These are phyloP conservation scores for Rafetus swinhoei DNA, from an alignment of 2,113 vertebrate species.

Conservation along the genomic window DNA sequence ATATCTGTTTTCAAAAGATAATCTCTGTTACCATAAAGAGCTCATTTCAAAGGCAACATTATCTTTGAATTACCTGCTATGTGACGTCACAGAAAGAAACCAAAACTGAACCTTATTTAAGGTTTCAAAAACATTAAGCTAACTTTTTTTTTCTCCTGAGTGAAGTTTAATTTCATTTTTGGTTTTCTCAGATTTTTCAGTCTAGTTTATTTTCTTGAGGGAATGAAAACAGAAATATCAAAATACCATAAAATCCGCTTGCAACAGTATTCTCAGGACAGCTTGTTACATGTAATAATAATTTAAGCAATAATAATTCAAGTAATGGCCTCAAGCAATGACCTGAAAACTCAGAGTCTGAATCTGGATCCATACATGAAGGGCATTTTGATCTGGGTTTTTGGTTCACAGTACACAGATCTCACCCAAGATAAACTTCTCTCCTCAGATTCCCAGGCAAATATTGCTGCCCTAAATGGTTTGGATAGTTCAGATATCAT, in stretches of 20 bases:
- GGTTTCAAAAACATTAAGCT: background rate
- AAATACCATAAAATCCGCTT: background rate
- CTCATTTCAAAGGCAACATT: background rate
- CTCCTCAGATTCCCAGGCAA: background rate
- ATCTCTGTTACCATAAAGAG: slow-evolving; percentile 34
- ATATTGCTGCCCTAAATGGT: background rate
- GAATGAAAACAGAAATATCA: background rate
- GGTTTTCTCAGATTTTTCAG: background rate
- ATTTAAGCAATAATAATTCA: background rate
- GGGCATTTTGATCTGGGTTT: background rate
- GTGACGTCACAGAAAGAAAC: slow-evolving; percentile 12
- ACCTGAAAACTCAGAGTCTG: background rate
- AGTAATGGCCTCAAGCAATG: background rate
- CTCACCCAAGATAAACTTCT: background rate
- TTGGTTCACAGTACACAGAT: background rate
- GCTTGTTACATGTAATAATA: background rate
- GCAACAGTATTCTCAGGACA: background rate
- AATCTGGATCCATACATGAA: background rate
- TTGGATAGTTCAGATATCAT: background rate
- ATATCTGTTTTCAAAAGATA: slow-evolving; percentile 50
- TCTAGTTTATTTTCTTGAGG: background rate
- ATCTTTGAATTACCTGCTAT: slow-evolving; percentile 50
- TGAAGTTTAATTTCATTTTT: background rate
- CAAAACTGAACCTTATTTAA: background rate
- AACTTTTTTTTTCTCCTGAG: background rate